Evolutionary conservation across 2,888 invertebrate species (phyloP).

Genomic region (Bombylius discolor): DNA sequence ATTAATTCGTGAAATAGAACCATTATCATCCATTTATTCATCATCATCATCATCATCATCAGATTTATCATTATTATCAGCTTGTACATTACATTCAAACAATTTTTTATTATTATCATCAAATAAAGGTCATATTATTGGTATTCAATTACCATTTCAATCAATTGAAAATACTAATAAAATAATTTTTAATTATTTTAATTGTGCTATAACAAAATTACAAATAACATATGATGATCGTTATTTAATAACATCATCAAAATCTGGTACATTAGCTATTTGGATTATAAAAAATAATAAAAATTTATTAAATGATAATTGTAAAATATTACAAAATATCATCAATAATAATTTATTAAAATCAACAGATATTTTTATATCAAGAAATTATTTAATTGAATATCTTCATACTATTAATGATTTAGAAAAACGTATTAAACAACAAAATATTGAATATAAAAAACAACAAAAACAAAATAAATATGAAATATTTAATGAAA

Average conservation of each 20-base stretch:
- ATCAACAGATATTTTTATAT: constrained; percentile 72
- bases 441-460: constrained; percentile 75
- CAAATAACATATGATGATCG: constrained; percentile 67
- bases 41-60: not conserved
- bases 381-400: constrained; percentile 62
- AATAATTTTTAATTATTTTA: constrained; percentile 37
- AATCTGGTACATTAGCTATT: constrained; percentile 67
- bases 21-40: no score
- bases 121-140: constrained; percentile 59
- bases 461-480: constrained; percentile 74
- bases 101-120: constrained; percentile 69
- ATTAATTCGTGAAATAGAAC: constrained; percentile 27
- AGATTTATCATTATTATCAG: constrained; percentile 21
- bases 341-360: constrained; percentile 46
- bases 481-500: constrained; percentile 28
- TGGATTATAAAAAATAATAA: constrained; percentile 53
- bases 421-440: constrained; percentile 51
- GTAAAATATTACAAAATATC: constrained; percentile 48
- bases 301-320: constrained; percentile 52
- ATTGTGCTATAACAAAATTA: constrained; percentile 45
- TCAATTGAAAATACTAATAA: constrained; percentile 33
- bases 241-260: constrained; percentile 57
- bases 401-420: constrained; percentile 57
- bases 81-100: constrained; percentile 64
- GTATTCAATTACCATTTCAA: constrained; percentile 49